phyloP scores from a whole-genome alignment of 2,888 invertebrate genomes.

The Carterocephalus palaemon region DNA sequence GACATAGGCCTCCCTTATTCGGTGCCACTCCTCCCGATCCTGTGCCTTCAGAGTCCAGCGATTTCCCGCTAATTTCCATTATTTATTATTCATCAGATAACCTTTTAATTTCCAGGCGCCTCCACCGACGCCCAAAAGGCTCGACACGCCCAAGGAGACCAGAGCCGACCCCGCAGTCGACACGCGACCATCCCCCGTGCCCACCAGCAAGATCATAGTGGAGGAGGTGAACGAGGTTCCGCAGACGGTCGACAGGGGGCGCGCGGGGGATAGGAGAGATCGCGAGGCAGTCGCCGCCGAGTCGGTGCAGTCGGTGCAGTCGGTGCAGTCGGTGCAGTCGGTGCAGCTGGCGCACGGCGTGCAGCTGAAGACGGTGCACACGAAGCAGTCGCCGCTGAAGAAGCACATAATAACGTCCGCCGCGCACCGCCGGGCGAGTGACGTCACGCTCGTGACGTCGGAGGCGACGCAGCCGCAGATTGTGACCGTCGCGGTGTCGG shows the following conservation, averaged over 20 bases:
- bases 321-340: conserved; percentile 52
- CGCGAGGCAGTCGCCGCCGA: too few relatives aligned
- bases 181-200: conserved; percentile 30
- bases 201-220: conserved; percentile 42
- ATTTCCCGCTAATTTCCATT: too few relatives aligned
- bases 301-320: too few relatives aligned
- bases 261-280: conserved; percentile 37
- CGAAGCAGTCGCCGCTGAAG: conserved; percentile 62
- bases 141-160: conserved; percentile 30
- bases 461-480: conserved; percentile 47
- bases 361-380: conserved; percentile 61
- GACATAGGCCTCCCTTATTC: too few relatives aligned
- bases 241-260: conserved; percentile 36
- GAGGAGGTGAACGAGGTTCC: conserved; percentile 56
- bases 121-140: background rate
- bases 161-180: conserved; percentile 16
- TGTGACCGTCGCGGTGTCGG: conserved; percentile 62
- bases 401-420: conserved; percentile 63
- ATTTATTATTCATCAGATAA: too few relatives aligned
- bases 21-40: too few relatives aligned
- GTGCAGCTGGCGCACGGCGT: conserved; percentile 49
- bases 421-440: conserved; percentile 41
- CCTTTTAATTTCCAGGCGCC: background rate
- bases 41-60: too few relatives aligned
- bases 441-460: conserved; percentile 36